A percentile compares a stretch with the other conserved stretches of the same genome.
These are phyloP conservation scores for Germaria angustata DNA, from an alignment of 2,888 invertebrate genomes.

Conservation along the genomic window DNA sequence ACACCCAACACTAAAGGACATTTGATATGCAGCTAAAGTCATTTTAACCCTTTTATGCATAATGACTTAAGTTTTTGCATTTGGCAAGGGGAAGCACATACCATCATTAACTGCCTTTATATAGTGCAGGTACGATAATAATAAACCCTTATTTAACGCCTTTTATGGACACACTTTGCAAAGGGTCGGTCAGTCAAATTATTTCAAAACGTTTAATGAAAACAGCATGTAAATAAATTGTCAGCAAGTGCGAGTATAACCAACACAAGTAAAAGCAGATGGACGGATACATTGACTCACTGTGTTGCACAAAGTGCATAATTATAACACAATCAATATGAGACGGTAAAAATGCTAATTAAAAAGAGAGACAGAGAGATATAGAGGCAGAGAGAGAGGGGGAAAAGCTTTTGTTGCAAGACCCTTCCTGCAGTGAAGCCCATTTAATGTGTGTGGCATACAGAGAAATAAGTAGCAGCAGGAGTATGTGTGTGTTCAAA, in stretches of 20 bases:
- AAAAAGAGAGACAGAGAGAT: no score
- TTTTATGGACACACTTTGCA: constrained; percentile 1
- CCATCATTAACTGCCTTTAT: not conserved
- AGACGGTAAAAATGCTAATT: constrained; percentile 51
- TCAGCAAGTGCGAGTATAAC: not conserved
- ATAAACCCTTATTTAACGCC: constrained; percentile 33
- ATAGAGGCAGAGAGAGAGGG: no score
- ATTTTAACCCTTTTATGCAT: constrained; percentile 12
- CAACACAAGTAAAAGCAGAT: not conserved
- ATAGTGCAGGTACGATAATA: not conserved
- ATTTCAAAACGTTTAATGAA: constrained; percentile 17
- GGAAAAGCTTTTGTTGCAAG: not conserved
- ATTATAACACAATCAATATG: constrained; percentile 53
- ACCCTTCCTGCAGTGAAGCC: not conserved
- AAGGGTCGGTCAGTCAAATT: constrained; percentile 7
- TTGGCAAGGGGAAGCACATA: not conserved
- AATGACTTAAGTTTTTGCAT: constrained; percentile 20
- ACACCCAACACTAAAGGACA: not conserved
- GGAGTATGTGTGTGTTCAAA: constrained; percentile 14
- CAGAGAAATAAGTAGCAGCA: not conserved
- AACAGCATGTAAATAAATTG: constrained; percentile 8
- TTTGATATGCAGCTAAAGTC: constrained; percentile 6
- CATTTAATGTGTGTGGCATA: constrained; percentile 5
- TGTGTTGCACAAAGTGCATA: constrained; percentile 30
- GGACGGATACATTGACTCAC: constrained; percentile 10